Conservation (phyloP, 2,888 invertebrate genomes). For the Dryobotodes eremita region DNA sequence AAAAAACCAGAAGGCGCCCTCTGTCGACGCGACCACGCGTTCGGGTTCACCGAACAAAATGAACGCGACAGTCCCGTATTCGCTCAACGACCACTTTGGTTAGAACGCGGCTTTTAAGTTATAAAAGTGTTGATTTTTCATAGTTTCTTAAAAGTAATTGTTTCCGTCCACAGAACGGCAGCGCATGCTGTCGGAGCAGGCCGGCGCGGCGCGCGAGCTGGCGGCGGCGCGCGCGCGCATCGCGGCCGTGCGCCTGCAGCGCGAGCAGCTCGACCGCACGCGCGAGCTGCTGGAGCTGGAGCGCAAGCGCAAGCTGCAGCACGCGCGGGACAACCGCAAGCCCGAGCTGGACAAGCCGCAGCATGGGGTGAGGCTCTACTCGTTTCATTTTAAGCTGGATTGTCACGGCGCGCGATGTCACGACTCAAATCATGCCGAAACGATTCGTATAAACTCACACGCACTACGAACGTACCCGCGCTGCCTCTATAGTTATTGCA, state of each 20-base stretch:
- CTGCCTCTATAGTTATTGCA: background rate
- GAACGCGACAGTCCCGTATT: too few species aligned
- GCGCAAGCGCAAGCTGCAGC: constrained; percentile 87
- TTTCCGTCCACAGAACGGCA: constrained; percentile 42
- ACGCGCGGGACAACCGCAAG: constrained; percentile 87
- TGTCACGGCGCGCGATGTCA: too few species aligned
- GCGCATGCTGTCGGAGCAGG: constrained; percentile 69
- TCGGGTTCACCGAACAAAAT: too few species aligned
- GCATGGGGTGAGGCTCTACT: constrained; percentile 1
- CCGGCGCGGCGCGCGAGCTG: constrained; percentile 74
- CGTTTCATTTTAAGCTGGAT: background rate
- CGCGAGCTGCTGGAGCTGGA: constrained; percentile 87
- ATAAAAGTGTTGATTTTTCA: too few species aligned
- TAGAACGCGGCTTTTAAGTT: too few species aligned
- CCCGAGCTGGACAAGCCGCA: constrained; percentile 71
- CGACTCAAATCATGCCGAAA: too few species aligned
- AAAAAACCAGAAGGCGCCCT: too few species aligned
- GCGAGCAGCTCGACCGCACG: constrained; percentile 85
- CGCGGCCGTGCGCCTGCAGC: constrained; percentile 86
- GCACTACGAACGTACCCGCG: background rate
- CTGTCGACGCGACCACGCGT: too few species aligned
- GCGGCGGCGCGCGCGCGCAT: constrained; percentile 84
- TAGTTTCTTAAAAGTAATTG: too few species aligned
- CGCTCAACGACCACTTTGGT: too few species aligned
- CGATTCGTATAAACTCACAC: background rate